Base-by-base conservation (phyloP, 2,113 vertebrate genomes). In the Mastomys coucha region DNA sequence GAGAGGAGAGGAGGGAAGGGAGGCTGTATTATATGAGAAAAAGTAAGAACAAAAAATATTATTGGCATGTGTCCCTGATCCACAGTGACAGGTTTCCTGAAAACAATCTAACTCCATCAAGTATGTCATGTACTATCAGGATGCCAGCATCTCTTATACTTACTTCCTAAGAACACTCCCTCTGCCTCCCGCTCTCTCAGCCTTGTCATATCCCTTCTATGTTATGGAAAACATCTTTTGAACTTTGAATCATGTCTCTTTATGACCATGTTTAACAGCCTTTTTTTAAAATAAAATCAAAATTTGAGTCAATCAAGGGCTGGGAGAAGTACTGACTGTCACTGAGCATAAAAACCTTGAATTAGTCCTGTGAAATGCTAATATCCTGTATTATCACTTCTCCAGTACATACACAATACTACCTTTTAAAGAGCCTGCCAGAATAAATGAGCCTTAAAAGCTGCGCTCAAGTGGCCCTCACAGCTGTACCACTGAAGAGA, bases 391-490 rank as follows among this genome's bases (percentile, higher is more conserved):
- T 92, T 88, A 45, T 69, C 70, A n/a, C n/a, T 80, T 73, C 19
- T 91, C 26, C 16, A 93, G 45, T 65, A 85, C 11, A 60, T n/a
- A 86, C 11, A 67, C 42, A 92, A 36, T 16, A n/a, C 51, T 88
- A 87, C 31, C 60, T 89, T 72, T 80, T 84, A 7, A 97, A 95
- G n/a, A 81, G 78, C 16, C 36, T 89, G 73, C 67, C 81, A 93
- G 77, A 95, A 94, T 49, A 33, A 93, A 97, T 91, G 49, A 96
- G 26, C 53, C 53, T 69, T 69, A 60, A 82, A 96, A 95, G 81
- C 19, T 56, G 91, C 22, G 85, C 26, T 33, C 51, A 86, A 88
- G 28, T 91, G 77, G 53, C 94, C 75, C 76, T 94, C 67, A 60
- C 77, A 87, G 82, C 89, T 93, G 73, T 0, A 36, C 45, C 36